Conservation (phyloP, 2,113 vertebrate species). For the Anoura caudifer region DNA sequence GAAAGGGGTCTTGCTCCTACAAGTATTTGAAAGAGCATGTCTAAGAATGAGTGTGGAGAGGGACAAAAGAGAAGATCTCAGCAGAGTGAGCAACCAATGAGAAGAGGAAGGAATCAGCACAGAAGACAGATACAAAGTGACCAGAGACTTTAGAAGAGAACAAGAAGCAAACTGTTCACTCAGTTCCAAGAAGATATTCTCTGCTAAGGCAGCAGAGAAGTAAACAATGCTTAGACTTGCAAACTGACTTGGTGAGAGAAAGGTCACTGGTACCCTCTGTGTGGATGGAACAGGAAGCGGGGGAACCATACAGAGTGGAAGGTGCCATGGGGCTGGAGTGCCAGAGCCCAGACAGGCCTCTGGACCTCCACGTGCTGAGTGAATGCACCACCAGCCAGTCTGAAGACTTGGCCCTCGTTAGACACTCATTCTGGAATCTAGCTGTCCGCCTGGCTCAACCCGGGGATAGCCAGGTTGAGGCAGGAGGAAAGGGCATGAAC, state of each 20-base stretch:
- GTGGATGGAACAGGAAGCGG: background rate
- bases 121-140: background rate
- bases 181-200: background rate
- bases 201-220: background rate
- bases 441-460: background rate
- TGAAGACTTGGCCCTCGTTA: background rate
- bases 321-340: background rate
- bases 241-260: background rate
- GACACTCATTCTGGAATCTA: background rate
- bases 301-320: background rate
- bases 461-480: background rate
- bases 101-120: background rate
- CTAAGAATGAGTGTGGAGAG: background rate
- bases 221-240: background rate
- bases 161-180: background rate
- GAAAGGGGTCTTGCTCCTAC: background rate
- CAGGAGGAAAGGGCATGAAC: background rate
- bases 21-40: background rate
- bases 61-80: background rate
- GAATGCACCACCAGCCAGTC: background rate
- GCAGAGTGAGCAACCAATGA: background rate
- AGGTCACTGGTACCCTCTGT: background rate
- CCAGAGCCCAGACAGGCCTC: background rate
- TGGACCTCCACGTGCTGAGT: background rate
- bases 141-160: background rate